phyloP scores from a whole-genome alignment of 1,140 invertebrate genomes.

The Leptoteleia sp. region DNA sequence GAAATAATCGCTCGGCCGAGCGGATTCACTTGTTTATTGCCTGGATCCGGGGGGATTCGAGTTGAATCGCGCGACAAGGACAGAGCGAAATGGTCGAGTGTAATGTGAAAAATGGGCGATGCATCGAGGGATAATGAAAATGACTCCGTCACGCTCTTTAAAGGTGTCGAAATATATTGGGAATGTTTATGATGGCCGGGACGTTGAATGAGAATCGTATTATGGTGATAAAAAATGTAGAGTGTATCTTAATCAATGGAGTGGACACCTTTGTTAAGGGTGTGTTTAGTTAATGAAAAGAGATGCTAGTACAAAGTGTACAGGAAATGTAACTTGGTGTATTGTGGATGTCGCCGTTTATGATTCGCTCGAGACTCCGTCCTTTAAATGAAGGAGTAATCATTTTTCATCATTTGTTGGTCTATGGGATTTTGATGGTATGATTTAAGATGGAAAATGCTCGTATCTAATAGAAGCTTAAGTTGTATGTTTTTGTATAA shows the following conservation, averaged over 20 bases:
- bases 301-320: not conserved
- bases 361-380: not conserved
- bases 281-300: conserved; percentile 20
- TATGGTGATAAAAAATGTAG: conserved; percentile 36
- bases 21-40: conserved; percentile 38
- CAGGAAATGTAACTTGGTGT: not conserved
- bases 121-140: conserved; percentile 19
- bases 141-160: conserved; percentile 21
- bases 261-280: conserved; percentile 12
- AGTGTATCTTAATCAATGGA: conserved; percentile 44
- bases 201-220: conserved; percentile 19
- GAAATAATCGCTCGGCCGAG: conserved; percentile 3
- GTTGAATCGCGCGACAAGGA: conserved; percentile 10
- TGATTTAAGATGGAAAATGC: not conserved
- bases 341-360: conserved; percentile 9
- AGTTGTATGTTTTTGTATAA: not conserved
- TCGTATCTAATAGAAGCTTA: not conserved
- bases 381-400: conserved; percentile 1
- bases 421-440: not conserved
- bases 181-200: conserved; percentile 15
- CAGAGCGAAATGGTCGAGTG: conserved; percentile 2
- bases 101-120: conserved; percentile 30
- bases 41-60: conserved; percentile 16
- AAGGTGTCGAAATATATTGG: conserved; percentile 38
- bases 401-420: conserved; percentile 25